Conservation (phyloP, 2,888 invertebrate genomes). For the Agriopis aurantiaria region DNA sequence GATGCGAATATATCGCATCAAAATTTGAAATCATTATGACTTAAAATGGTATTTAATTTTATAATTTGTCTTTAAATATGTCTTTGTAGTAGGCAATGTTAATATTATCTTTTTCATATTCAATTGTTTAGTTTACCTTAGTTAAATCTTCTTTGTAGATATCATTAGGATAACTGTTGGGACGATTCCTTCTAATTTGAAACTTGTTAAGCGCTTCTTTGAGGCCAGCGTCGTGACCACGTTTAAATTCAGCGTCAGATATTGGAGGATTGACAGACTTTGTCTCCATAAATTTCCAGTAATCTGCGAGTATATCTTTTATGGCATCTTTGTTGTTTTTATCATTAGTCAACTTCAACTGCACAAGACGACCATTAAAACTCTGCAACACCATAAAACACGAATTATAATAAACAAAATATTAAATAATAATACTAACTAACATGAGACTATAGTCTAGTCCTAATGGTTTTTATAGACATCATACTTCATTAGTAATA, state of each 20-base stretch:
- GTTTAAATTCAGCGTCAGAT: constrained; percentile 15
- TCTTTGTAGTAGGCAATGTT: neutral
- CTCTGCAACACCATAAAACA: constrained; percentile 9
- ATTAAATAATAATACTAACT: too few relatives aligned
- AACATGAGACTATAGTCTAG: too few relatives aligned
- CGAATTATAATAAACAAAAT: neutral
- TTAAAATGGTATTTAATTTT: too few relatives aligned
- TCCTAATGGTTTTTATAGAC: too few relatives aligned
- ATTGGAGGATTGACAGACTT: constrained; percentile 27
- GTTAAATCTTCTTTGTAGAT: constrained; percentile 23
- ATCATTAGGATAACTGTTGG: constrained; percentile 14
- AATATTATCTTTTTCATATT: neutral
- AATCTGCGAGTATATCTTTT: constrained; percentile 16
- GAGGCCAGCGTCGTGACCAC: constrained; percentile 4
- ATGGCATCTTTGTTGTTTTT: constrained; percentile 19
- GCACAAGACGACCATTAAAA: neutral
- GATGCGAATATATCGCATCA: too few relatives aligned
- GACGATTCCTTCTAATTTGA: constrained; percentile 13
- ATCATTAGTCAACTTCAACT: constrained; percentile 19
- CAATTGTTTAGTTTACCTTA: constrained; percentile 11
- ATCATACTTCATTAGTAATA: too few relatives aligned
- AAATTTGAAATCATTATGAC: too few relatives aligned
- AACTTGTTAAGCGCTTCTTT: constrained; percentile 14
- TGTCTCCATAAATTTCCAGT: constrained; percentile 26
- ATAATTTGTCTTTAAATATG: too few relatives aligned